Base-by-base conservation (phyloP, 1,140 invertebrate species). In the Pentalonia nigronervosa region DNA sequence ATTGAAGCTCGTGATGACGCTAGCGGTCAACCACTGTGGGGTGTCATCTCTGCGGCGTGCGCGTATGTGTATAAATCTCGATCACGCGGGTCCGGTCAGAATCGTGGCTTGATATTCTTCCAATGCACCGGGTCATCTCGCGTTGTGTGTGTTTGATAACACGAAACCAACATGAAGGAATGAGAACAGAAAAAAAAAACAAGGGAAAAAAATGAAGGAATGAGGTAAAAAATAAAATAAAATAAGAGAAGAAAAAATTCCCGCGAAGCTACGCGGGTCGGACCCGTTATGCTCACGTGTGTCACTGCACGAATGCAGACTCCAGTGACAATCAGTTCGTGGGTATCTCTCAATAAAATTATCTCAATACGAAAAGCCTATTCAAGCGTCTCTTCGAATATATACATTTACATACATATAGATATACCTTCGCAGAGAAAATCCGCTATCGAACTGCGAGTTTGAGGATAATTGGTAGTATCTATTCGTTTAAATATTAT, bases 31-130 rank as follows among this genome's bases (percentile, higher is more conserved):
- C 91, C 91, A 56, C 91, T 50, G 36, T 56, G 91, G 91, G 91
- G 91, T 93, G 91, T 93, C 91, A 93, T 93, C 91, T 83, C 89
- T 90, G 60, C 36, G 41, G 36, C 53, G 56, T 60, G 89, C 41
- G 48, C 81, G 91, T 86, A 81, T 91, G 90, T 30, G 34, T 48
- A 67, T 93, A 93, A 93, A 93, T 93, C 91, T 93, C 91, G 91
- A 93, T 93, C 91, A 93, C 91, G 91, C 91, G 91, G 91, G 91
- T 92, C 81, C 36, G 91, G 91, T 93, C 91, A 93, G 91, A 84
- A 86, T 93, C 91, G 91, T 93, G 91, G 91, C 91, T 93, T 93
- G 91, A 93, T 93, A 86, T 93, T 86, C 47, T 56, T 93, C 81
- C 47, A 48, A 84, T 92, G 47, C 11, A 34, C 91, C 91, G 91